Base-by-base conservation (phyloP, 2,888 invertebrate species). In the Ochropleura plecta region DNA sequence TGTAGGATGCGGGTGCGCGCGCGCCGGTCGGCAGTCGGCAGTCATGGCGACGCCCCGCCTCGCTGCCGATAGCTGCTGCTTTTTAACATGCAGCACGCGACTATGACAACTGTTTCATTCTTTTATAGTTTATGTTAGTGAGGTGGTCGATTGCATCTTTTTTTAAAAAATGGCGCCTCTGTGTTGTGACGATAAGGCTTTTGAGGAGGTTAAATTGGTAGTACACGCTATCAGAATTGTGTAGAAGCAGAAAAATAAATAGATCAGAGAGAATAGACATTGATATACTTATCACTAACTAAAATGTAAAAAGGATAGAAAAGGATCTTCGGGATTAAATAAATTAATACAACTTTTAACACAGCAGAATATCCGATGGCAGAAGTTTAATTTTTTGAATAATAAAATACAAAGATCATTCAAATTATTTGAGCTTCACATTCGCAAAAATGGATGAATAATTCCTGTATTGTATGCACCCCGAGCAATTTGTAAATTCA, bases 41-140 rank as follows among this genome's bases (percentile, higher is more conserved):
- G 89, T 90, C 91, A 91, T 91, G 90, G 88, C 88, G 90, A 90
- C 92, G 90, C 85, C 85, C 77, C 80, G 60, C 85, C 78, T 76
- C 70, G 55, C 76, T 63, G 76, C 10, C 72, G 84, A 81, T 79
- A 83, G 84, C 81, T 85, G 80, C 79, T 83, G 81, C 87, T 86
- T 83, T 94, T 94, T 90, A 83, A 92, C 92, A 94, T 94, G 93
- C 94, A 93, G 93, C 95, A 95, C 95, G 95, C 93, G 95, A 92
- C 94, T 89, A 82, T 78, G 88, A 90, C 94, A 90, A 92, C 93
- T 92, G 92, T 91, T 91, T 88, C 88, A 87, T 85, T 64, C 49
- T 55, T 74, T 82, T 59, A 76, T 70, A 44, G 5, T 57, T 51
- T 53, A 74, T 40, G 40, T 62, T 59, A 74, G 16, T 66, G 51